Base-by-base conservation (phyloP, 2,888 invertebrate genomes). In the Nephrocerus scutellatus region DNA sequence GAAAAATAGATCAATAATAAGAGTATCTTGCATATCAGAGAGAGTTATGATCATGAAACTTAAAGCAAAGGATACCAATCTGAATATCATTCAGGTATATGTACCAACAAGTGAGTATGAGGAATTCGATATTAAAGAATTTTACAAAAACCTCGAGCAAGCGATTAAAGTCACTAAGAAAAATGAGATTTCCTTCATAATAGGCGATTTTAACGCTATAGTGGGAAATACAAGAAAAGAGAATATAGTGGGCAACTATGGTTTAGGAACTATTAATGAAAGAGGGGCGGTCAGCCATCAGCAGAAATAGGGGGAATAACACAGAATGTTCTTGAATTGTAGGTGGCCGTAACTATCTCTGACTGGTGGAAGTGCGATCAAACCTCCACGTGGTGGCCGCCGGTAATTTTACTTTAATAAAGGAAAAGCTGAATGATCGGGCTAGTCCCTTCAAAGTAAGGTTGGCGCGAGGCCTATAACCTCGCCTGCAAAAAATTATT, bases 71-170 rank as follows among this genome's bases (percentile, higher is more conserved):
- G 4, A 31, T 31, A 22, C 22, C 13, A 19, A 19, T 21, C 12
- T 30, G 16, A 40, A 41, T 22, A 29, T 30, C 2, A 36, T 30
- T 30, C 37, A 24, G 25, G 24, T 31, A 13, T 25, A 30, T 25
- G 25, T 30, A 12, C 37, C 31, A 24, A 30, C 24, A 8, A 5
- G 15, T 15, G 24, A 28, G 2, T 22, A 29, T n/a, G 24, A 20
- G 6, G n/a, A 36, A 1, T 14, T 12, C 8, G 16, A 6, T 10
- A 7, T 29, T 7, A n/a, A 10, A 3, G 26, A 28, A n/a, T n/a
- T n/a, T n/a, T n/a, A n/a, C n/a, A n/a, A n/a, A n/a, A n/a, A n/a
- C n/a, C n/a, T n/a, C n/a, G n/a, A n/a, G n/a, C 9, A 23, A 6
- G 23, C 23, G 8, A 22, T 32, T 12, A 23, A 16, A 23, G 12